These are phyloP conservation scores for Carassius gibelio DNA, from an alignment of 2,113 vertebrate species.

Conservation along the genomic window DNA sequence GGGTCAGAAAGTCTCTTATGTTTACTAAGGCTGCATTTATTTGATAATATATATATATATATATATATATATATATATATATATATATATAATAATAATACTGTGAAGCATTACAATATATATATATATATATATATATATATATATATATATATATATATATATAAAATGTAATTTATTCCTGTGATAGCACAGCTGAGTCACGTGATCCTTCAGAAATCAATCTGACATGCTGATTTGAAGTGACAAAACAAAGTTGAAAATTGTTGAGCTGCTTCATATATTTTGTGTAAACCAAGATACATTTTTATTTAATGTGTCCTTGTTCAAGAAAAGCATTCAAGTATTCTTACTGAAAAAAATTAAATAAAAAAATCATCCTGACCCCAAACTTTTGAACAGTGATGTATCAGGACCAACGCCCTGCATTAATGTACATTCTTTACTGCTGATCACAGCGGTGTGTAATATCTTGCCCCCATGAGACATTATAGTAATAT, in stretches of 20 bases:
- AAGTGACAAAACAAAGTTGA: too few species aligned
- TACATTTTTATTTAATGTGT: neutral
- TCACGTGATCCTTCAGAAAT: too few species aligned
- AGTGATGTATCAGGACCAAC: too few species aligned
- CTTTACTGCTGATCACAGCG: neutral
- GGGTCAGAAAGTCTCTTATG: neutral
- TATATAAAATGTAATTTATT: neutral
- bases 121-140: too few species aligned
- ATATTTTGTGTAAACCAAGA: too few species aligned
- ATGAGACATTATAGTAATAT: constrained; percentile 11
- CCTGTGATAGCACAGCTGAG: neutral
- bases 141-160: too few species aligned
- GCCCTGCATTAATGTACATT: neutral
- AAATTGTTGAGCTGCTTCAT: too few species aligned
- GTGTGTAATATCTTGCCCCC: constrained; percentile 10
- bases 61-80: too few species aligned
- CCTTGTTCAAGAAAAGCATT: neutral
- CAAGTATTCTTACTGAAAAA: neutral
- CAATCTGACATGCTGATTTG: too few species aligned
- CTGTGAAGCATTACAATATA: neutral
- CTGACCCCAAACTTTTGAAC: neutral
- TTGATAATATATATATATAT: neutral
- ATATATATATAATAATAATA: neutral
- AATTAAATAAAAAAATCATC: neutral
- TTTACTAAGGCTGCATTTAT: neutral